A percentile compares a stretch with the other conserved stretches of the same genome.
Conservation (phyloP, 2,113 vertebrate genomes). For the Eleginops maclovinus region DNA sequence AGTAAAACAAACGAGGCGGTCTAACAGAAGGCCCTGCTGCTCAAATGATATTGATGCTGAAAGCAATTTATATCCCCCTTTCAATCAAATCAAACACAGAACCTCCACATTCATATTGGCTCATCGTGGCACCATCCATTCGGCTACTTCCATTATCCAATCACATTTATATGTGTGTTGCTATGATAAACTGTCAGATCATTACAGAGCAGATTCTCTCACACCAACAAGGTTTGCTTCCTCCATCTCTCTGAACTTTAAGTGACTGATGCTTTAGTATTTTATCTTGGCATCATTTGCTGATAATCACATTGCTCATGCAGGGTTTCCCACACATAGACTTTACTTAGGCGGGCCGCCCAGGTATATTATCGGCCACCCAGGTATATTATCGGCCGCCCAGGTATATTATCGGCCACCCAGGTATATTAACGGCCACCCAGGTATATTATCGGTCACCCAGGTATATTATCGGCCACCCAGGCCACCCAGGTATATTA, state of each 20-base stretch:
- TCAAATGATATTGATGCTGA: not conserved
- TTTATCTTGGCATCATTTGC: no score
- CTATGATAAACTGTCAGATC: not conserved
- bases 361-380: no score
- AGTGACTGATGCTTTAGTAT: not conserved
- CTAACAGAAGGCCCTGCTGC: not conserved
- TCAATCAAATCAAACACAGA: slow-evolving; percentile 1
- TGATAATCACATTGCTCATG: no score
- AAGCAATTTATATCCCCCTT: not conserved
- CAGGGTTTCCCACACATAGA: no score
- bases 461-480: no score
- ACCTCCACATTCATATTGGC: not conserved
- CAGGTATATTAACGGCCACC: no score
- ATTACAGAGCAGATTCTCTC: not conserved
- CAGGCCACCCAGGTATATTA: no score
- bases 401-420: no score
- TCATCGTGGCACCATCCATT: not conserved
- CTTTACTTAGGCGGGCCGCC: no score
- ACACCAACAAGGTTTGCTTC: not conserved
- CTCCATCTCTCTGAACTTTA: no score
- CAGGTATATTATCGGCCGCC: no score
- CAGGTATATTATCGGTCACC: no score
- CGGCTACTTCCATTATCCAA: not conserved
- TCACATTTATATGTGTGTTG: not conserved
- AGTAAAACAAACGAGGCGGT: not conserved